phyloP scores from a whole-genome alignment of 2,797 vertebrate genomes.

The Macropus fuliginosus region DNA sequence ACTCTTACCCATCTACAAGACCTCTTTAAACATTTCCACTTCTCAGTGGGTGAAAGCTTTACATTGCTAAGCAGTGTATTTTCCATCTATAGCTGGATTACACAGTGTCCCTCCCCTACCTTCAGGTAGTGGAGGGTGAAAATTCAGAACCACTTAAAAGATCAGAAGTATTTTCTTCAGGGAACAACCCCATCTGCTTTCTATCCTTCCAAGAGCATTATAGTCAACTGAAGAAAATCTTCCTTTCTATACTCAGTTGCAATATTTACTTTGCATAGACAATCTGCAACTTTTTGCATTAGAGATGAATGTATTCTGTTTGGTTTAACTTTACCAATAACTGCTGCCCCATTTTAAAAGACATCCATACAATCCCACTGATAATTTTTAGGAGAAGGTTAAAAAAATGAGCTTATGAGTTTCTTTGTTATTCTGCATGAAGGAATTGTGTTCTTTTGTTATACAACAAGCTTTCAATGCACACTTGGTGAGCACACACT shows the following conservation, averaged over 20 bases:
- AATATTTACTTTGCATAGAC: not conserved
- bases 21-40: not conserved
- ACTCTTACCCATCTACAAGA: not conserved
- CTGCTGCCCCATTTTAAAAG: not conserved
- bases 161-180: not conserved
- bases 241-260: not conserved
- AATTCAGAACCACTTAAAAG: not conserved
- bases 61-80: not conserved
- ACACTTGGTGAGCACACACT: not conserved
- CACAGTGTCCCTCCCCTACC: not conserved
- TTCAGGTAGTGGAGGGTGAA: not conserved
- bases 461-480: not conserved
- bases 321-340: not conserved
- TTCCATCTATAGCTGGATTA: not conserved
- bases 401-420: not conserved
- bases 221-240: not conserved
- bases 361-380: not conserved
- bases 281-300: not conserved
- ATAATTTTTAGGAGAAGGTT: not conserved
- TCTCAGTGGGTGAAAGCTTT: not conserved
- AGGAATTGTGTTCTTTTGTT: not conserved
- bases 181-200: not conserved
- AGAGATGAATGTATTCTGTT: not conserved
- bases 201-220: not conserved
- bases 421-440: not conserved